Base-by-base conservation (phyloP, 64 coral and sea anemone genomes). In the Acropora tenuis region DNA sequence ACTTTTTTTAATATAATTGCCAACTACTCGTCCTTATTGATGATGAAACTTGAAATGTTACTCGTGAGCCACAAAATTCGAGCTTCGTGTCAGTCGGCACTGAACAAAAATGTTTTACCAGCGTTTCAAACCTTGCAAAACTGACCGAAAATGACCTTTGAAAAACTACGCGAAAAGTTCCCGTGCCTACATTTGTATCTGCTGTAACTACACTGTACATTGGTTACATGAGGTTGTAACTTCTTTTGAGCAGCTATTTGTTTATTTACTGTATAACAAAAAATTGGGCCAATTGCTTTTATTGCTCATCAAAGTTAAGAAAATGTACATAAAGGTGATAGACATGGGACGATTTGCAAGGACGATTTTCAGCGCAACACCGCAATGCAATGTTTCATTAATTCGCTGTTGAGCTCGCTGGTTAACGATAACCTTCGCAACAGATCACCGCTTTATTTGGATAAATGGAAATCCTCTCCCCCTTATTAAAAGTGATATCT, bases 261-360 rank as follows among this genome's bases (percentile, higher is more conserved):
- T 15, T 5, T 71, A 1, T 71, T 71, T 71, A 71, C 67, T 71
- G 67, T 69, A 69, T 69, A 69, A 69, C 30, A 69, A 69, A 69
- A 20, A 69, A 17, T 69, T 69, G 66, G 66, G 66, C 67, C 67
- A 71, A 71, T 71, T 71, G 6, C 67, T 71, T 71, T 71, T 71
- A 71, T 71, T 71, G 18, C 6, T 71, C 67, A 71, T 71, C 67
- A 71, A 71, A 71, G 67, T 71, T 71, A 71, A 71, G 67, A 71
- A 71, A 71, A 71, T 71, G 67, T 71, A 71, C 67, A 71, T 71
- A 71, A 71, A 71, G 67, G 67, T 71, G 67, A 71, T 71, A 71
- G 67, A 71, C 67, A 71, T 16, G 59, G 67, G 67, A 71, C 2
- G 2, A 71, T 71, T 71, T 1, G 4, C 67, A 55, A 55, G 10